Percentiles rank a stretch among this genome's conserved stretches.
Evolutionary conservation across 2,888 invertebrate genomes (phyloP).

Genomic region (Euzophera pinguis): DNA sequence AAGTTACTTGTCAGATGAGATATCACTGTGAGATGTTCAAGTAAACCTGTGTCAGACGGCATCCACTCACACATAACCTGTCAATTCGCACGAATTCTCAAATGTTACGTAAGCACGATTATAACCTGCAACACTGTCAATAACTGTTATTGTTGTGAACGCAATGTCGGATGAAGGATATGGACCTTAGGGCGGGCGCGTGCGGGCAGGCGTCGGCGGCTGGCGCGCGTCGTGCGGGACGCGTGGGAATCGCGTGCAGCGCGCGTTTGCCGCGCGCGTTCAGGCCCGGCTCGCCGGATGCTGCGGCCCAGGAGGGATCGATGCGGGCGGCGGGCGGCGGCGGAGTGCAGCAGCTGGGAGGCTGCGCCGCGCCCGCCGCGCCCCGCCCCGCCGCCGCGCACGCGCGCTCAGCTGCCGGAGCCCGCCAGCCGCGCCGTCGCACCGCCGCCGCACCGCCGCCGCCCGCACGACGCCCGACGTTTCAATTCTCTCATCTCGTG

Average conservation of each 20-base stretch:
- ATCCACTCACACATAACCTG: constrained; percentile 57
- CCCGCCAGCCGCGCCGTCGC: constrained; percentile 29
- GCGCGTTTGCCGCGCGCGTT: constrained; percentile 55
- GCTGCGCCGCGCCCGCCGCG: constrained; percentile 64
- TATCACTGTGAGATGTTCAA: neutral
- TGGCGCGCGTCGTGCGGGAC: constrained; percentile 46
- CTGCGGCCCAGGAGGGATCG: constrained; percentile 70
- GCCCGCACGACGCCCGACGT: constrained; percentile 41
- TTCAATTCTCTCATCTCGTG: constrained; percentile 61
- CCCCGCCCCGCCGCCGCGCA: constrained; percentile 26
- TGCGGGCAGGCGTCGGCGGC: constrained; percentile 39
- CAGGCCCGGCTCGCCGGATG: constrained; percentile 51
- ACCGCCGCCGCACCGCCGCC: constrained; percentile 30
- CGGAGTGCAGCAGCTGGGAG: constrained; percentile 72
- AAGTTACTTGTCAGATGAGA: neutral
- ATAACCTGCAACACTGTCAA: constrained; percentile 57
- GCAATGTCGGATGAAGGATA: constrained; percentile 60
- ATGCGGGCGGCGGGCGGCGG: constrained; percentile 77
- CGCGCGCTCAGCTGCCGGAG: constrained; percentile 32
- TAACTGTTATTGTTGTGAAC: constrained; percentile 48
- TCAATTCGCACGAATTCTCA: constrained; percentile 52
- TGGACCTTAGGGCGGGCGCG: constrained; percentile 42
- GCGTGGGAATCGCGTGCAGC: constrained; percentile 50
- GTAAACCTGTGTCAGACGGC: neutral
- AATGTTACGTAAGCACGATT: constrained; percentile 66